phyloP scores from a whole-genome alignment of 2,797 vertebrate genomes.

The Crocodylus rhombifer region DNA sequence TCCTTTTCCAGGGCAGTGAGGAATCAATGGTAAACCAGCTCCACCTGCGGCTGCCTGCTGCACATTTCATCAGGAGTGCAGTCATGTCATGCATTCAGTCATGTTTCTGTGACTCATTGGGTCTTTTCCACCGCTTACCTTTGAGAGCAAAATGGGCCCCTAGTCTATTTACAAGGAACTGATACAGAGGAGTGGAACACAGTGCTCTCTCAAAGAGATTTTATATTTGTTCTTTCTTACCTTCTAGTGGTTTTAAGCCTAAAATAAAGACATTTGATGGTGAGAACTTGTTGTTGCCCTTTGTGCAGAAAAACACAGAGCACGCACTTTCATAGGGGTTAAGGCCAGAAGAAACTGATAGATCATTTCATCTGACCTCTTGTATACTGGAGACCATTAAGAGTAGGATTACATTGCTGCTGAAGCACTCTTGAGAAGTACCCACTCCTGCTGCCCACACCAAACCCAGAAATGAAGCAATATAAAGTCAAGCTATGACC shows the following conservation, averaged over 20 bases:
- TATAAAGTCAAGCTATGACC: accelerated
- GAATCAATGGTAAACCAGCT: background rate
- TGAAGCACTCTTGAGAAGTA: background rate
- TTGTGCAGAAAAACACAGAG: background rate
- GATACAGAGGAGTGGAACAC: background rate
- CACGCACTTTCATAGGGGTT: background rate
- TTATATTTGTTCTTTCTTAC: background rate
- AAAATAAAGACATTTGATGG: background rate
- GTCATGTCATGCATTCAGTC: background rate
- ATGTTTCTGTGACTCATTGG: background rate
- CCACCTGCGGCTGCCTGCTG: accelerated
- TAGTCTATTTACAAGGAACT: background rate
- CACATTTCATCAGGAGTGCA: background rate
- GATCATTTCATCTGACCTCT: background rate
- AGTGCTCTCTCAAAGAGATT: accelerated
- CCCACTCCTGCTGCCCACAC: accelerated
- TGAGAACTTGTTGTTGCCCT: background rate
- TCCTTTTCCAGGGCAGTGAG: background rate
- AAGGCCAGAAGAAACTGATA: background rate
- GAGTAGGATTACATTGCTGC: too few relatives aligned
- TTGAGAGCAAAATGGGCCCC: background rate
- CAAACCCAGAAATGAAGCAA: accelerated
- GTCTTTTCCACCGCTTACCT: background rate
- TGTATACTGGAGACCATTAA: background rate
- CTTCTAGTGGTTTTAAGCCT: background rate